Percentiles rank a stretch among this genome's conserved stretches.
Evolutionary conservation across 2,888 invertebrate genomes (phyloP).

Genomic region (Morpho deidamia): DNA sequence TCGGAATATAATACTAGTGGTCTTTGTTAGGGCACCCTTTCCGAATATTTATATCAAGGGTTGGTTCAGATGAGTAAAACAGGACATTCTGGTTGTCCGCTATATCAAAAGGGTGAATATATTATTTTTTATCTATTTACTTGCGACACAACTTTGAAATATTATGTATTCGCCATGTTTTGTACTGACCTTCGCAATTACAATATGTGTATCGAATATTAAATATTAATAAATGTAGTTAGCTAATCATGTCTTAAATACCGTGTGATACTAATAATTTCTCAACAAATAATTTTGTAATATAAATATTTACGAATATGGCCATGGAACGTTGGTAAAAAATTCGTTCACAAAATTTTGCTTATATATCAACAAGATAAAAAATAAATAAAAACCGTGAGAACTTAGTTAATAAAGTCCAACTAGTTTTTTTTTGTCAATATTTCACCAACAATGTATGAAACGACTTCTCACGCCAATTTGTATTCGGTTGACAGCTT

Average conservation of each 20-base stretch:
- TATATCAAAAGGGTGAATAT: conserved; percentile 12
- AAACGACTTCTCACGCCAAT: conserved; percentile 58
- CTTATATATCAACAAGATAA: too few relatives aligned
- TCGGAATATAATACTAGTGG: conserved; percentile 48
- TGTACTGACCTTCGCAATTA: too few relatives aligned
- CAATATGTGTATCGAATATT: too few relatives aligned
- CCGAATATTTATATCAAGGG: conserved; percentile 7
- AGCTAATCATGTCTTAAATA: too few relatives aligned
- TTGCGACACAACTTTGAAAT: background rate
- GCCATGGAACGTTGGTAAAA: too few relatives aligned
- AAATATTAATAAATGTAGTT: too few relatives aligned
- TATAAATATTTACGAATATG: background rate
- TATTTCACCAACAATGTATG: conserved; percentile 13
- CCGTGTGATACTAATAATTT: too few relatives aligned
- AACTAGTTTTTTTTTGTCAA: conserved; percentile 2
- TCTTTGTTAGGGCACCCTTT: conserved; percentile 32
- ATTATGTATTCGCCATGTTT: too few relatives aligned
- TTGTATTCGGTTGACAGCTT: conserved; percentile 46
- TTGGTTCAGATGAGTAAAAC: conserved; percentile 9
- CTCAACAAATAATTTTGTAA: too few relatives aligned
- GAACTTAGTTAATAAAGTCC: conserved; percentile 6
- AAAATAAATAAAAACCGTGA: background rate
- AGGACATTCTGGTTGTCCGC: conserved; percentile 15
- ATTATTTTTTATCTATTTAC: conserved; percentile 2
- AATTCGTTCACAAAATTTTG: too few relatives aligned